Evolutionary conservation across 2,113 vertebrate species (phyloP), one percentile per base, ranked within the genome.

Genomic region (Tetraodon nigroviridis): DNA sequence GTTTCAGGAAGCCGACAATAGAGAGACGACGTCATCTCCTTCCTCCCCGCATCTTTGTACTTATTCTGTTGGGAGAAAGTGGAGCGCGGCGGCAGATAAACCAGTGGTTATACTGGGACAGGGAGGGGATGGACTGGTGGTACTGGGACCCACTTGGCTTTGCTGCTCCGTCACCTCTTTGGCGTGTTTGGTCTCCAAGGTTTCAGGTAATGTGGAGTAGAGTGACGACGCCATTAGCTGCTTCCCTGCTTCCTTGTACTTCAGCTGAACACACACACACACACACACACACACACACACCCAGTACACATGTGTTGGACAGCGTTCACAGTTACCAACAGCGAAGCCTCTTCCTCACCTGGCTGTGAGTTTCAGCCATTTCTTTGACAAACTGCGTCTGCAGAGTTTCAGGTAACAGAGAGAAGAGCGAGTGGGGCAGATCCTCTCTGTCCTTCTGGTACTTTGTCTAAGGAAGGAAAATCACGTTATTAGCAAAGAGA

Each of bases 201-300:
- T 98, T 20, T 94, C 91, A 4, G 94, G 88, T 81, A 98, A 92
- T 78, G 83, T 90, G 72, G 91, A 90, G 80, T 94, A 98, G 3
- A 96, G 87, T 57, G 89, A 83, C 14, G 86, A 73, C 18, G 90
- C 75, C 22, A 89, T 64, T 62, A 89, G 88, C 54, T 89, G 89
- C 81, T 92, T 95, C 58, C 74, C 86, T 16, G 69, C 89, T 68
- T 90, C 88, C 86, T 92, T 94, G 58, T 97, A 97, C 69, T 93
- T 95, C 45, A 88, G 84, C 95, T 98, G 53, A 17, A 8, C n/a
- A 45, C 44, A 61, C 32, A 75, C 52, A 58, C 51, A 72, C 48
- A 46, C 40, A 29, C 29, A 61, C 50, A 46, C 21, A n/a, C 42
- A 55, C n/a, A 47, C 19, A 32, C 19, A 7, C 11, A 47, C 45